phyloP scores from a whole-genome alignment of 2,797 vertebrate species.

The Macropodus opercularis region DNA sequence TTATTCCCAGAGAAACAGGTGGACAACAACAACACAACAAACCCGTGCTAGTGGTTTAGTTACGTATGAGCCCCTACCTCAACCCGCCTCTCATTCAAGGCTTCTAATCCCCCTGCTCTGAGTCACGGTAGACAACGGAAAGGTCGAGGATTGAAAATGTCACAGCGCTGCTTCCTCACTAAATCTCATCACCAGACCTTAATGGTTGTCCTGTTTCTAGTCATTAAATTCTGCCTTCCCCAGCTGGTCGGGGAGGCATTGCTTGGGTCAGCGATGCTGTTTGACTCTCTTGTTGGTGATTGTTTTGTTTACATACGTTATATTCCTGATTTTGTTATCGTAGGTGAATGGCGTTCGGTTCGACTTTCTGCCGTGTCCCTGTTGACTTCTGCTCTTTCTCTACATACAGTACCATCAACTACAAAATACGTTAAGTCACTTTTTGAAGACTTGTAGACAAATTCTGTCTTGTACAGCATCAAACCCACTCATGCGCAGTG shows the following conservation, averaged over 20 bases:
- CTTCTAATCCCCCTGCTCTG: constrained; percentile 10
- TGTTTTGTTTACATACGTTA: constrained; percentile 17
- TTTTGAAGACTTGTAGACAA: no score
- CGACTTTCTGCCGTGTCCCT: background rate
- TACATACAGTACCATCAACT: no score
- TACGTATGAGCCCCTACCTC: no score
- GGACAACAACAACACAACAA: no score
- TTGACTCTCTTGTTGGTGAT: background rate
- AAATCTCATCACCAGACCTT: background rate
- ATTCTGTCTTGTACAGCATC: no score
- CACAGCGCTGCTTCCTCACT: constrained; percentile 11
- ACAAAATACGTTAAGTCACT: no score
- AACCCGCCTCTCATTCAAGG: constrained; percentile 3
- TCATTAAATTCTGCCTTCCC: constrained; percentile 13
- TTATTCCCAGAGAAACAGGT: no score
- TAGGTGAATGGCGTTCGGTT: background rate
- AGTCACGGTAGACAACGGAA: background rate
- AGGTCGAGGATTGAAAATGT: constrained; percentile 46
- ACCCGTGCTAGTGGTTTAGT: no score
- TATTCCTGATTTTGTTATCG: constrained; percentile 3
- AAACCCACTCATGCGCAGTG: no score
- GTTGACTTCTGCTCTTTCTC: background rate
- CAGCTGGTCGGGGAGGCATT: background rate
- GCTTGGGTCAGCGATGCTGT: constrained; percentile 1
- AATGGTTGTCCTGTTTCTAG: constrained; percentile 14